These are phyloP conservation scores for Speoplatyrhinus poulsoni DNA, from an alignment of 2,113 vertebrate genomes.

Conservation along the genomic window DNA sequence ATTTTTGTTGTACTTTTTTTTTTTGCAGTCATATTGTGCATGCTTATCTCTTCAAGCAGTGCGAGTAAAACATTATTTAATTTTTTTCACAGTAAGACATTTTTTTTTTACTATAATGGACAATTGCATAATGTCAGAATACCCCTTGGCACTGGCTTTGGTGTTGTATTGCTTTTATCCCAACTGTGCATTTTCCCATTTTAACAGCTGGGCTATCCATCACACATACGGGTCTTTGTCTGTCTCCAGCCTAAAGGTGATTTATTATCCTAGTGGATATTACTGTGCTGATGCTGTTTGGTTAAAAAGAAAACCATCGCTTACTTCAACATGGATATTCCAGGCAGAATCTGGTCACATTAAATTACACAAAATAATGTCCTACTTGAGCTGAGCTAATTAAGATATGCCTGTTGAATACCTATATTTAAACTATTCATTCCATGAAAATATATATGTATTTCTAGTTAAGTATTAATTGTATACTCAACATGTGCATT, in stretches of 20 bases:
- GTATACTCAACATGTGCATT: no score
- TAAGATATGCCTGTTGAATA: conserved; percentile 17
- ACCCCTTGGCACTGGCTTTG: conserved; percentile 48
- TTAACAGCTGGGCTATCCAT: conserved; percentile 64
- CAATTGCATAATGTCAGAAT: conserved; percentile 48
- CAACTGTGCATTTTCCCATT: conserved; percentile 60
- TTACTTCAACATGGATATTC: conserved; percentile 22
- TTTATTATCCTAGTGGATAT: conserved; percentile 65
- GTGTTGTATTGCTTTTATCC: conserved; percentile 43
- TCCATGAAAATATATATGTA: no score
- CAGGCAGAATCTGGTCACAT: conserved; percentile 2
- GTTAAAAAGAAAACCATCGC: conserved; percentile 46
- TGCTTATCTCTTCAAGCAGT: conserved; percentile 39
- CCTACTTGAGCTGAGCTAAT: conserved; percentile 5
- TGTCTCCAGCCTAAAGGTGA: conserved; percentile 57
- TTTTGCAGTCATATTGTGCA: conserved; percentile 6
- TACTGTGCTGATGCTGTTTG: conserved; percentile 52
- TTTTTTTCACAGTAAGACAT: conserved; percentile 49
- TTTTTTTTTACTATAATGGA: conserved; percentile 59
- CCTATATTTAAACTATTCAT: not conserved
- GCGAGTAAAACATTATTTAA: conserved; percentile 38
- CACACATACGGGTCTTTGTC: conserved; percentile 52
- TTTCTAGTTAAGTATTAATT: no score
- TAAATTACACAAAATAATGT: conserved; percentile 9
- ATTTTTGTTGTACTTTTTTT: not conserved